phyloP scores from a whole-genome alignment of 2,113 vertebrate species.

The Caloenas nicobarica region DNA sequence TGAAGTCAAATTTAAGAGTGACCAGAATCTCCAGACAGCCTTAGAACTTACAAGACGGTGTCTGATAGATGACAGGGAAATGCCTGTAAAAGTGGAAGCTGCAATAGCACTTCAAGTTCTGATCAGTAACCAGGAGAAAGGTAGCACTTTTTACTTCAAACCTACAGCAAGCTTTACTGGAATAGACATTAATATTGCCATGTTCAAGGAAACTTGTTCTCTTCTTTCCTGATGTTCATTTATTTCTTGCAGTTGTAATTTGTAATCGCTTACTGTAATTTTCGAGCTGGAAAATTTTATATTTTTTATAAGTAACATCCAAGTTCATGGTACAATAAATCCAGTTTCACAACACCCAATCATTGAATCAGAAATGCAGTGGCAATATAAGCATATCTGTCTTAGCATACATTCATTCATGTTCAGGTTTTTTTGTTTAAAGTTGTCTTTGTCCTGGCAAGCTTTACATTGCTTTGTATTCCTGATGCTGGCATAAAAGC shows the following conservation, averaged over 20 bases:
- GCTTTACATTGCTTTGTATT: background rate
- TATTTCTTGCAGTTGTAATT: background rate
- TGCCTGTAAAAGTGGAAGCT: constrained; percentile 99
- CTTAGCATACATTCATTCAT: background rate
- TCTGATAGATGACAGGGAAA: constrained; percentile 96
- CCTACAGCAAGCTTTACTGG: background rate
- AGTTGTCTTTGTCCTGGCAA: background rate
- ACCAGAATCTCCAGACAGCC: constrained; percentile 96
- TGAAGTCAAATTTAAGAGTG: constrained; percentile 98
- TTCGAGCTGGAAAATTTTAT: background rate
- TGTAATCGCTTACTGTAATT: background rate
- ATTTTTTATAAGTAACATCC: background rate
- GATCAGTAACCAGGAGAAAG: constrained; percentile 99
- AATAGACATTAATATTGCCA: background rate
- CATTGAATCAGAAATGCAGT: background rate
- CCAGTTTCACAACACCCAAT: background rate
- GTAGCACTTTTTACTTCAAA: constrained; percentile 63
- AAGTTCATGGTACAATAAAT: background rate
- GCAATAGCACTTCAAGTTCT: constrained; percentile 97
- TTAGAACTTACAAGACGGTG: constrained; percentile 93
- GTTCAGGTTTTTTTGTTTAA: background rate
- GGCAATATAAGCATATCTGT: background rate
- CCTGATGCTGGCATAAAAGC: background rate
- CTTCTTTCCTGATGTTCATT: background rate
- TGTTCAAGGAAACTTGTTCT: background rate